A percentile compares a stretch with the other conserved stretches of the same genome.
Conservation (phyloP, 2,113 vertebrate species). For the Haplochromis vanheusdeni region DNA sequence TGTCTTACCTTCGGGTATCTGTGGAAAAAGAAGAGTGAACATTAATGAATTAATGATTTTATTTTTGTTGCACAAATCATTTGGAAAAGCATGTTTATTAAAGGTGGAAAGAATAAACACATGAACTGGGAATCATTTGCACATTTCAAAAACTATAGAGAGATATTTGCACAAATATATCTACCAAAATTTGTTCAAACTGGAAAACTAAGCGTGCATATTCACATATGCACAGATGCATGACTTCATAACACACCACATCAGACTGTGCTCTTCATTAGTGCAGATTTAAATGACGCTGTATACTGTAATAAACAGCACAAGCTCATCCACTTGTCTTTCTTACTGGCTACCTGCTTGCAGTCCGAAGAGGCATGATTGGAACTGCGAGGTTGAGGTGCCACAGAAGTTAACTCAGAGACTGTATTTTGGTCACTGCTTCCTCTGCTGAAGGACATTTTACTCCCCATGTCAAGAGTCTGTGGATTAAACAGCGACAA, state of each 20-base stretch:
- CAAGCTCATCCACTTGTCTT: neutral
- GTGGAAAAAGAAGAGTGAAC: neutral
- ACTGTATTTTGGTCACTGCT: slow-evolving; percentile 44
- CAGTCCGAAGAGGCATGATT: slow-evolving; percentile 23
- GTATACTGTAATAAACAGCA: neutral
- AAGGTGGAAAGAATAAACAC: neutral
- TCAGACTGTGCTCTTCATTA: neutral
- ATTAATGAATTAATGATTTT: neutral
- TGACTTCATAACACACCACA: neutral
- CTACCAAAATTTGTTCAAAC: neutral
- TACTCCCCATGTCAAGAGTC: slow-evolving; percentile 61
- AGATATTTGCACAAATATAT: neutral
- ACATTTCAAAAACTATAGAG: neutral
- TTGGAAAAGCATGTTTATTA: neutral
- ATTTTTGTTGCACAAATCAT: neutral
- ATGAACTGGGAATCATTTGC: neutral
- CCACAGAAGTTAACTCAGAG: slow-evolving; percentile 41
- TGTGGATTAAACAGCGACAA: slow-evolving; percentile 39
- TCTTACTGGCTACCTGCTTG: slow-evolving; percentile 48
- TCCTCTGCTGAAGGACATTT: slow-evolving; percentile 58
- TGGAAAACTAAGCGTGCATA: neutral
- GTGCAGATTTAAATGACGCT: neutral
- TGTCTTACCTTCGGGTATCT: slow-evolving; percentile 9
- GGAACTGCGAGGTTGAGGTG: slow-evolving; percentile 19
- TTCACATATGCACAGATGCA: neutral